These are phyloP conservation scores for Camponotus pennsylvanicus DNA, from an alignment of 1,140 invertebrate species.

Conservation along the genomic window DNA sequence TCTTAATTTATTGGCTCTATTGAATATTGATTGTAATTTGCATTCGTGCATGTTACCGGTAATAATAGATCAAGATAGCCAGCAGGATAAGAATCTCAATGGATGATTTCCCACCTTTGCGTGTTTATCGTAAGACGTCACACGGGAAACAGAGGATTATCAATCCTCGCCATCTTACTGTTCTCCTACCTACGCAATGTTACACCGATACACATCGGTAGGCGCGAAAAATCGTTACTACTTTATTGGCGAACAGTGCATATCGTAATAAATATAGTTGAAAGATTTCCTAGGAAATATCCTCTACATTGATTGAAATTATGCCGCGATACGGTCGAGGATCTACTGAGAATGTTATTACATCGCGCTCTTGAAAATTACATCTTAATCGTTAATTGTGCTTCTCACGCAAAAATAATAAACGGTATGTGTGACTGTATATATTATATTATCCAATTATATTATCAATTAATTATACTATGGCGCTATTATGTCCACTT, in stretches of 20 bases:
- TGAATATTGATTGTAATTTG: not conserved
- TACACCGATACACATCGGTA: not conserved
- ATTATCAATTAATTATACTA: not conserved
- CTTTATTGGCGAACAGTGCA: conserved; percentile 26
- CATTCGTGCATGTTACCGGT: not conserved
- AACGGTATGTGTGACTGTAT: conserved; percentile 10
- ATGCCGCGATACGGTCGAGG: not conserved
- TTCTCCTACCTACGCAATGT: conserved; percentile 15
- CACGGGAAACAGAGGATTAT: conserved; percentile 34
- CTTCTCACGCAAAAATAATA: conserved; percentile 42
- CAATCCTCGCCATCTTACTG: conserved; percentile 18
- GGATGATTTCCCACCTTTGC: conserved; percentile 46
- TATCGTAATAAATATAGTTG: conserved; percentile 20
- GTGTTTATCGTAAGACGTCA: conserved; percentile 21
- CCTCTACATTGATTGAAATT: conserved; percentile 29
- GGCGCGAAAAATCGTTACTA: conserved; percentile 29
- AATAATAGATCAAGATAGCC: conserved; percentile 22
- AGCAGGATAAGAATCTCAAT: conserved; percentile 34
- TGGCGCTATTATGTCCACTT: not conserved
- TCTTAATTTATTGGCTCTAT: not conserved
- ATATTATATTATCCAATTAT: conserved; percentile 23
- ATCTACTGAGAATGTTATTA: conserved; percentile 31
- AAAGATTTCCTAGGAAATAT: conserved; percentile 41
- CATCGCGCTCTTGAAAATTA: conserved; percentile 23
- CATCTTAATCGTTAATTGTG: conserved; percentile 44